These are phyloP conservation scores for Furcifer pardalis DNA, from an alignment of 2,797 vertebrate species.

Conservation along the genomic window DNA sequence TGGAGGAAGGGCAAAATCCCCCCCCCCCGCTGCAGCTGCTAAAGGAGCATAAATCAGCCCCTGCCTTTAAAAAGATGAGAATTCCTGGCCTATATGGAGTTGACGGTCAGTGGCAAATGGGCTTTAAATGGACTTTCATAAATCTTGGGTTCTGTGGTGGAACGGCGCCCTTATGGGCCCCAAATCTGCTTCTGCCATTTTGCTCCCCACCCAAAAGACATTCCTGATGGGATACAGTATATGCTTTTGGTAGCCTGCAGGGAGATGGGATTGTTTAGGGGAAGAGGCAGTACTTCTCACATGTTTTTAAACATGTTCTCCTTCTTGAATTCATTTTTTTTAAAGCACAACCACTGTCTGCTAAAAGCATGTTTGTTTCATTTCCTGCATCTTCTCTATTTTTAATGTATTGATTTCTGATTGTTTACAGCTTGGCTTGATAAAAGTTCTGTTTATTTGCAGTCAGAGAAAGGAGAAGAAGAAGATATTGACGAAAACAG, in stretches of 20 bases:
- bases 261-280: too few relatives aligned
- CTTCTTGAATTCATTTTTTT: neutral
- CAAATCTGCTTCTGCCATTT: neutral
- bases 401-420: neutral
- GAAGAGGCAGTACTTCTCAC: too few relatives aligned
- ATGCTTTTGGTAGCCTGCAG: too few relatives aligned
- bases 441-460: constrained; percentile 50
- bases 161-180: neutral
- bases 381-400: neutral
- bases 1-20: too few relatives aligned
- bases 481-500: constrained; percentile 88
- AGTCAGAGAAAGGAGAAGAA: constrained; percentile 84
- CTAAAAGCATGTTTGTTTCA: neutral
- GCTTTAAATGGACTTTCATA: neutral
- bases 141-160: neutral
- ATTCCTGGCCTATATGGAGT: too few relatives aligned
- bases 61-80: too few relatives aligned
- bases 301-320: too few relatives aligned
- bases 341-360: too few relatives aligned
- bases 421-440: neutral
- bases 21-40: too few relatives aligned
- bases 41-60: too few relatives aligned
- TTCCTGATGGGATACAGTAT: neutral
- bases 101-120: neutral
- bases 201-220: neutral